Evolutionary conservation across 2,888 invertebrate species (phyloP), one percentile per base, ranked within the genome.

Genomic region (Agrilus biguttatus): DNA sequence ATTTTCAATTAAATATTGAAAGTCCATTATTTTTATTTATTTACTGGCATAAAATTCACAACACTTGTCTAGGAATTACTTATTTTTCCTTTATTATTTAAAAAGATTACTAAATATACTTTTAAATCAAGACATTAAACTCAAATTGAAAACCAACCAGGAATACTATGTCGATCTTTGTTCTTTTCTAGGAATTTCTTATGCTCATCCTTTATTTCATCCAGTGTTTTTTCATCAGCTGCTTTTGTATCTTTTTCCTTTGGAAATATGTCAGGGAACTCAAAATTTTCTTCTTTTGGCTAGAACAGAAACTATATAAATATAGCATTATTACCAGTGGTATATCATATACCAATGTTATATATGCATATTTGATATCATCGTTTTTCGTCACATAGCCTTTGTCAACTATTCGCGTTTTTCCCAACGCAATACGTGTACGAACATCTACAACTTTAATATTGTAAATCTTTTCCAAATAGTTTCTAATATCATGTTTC

Each of bases 401-500:
- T 55, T 71, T 73, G 0, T 68, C 64, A 40, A 65, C 61, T 49
- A 66, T 71, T 48, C 70, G 74, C 4, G 81, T 78, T 58, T 72
- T 73, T 47, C 91, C 91, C 58, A 78, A 53, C 35, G 71, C 71
- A 46, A 91, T 82, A 55, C 77, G 72, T 0, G 88, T 90, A 45
- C 80, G 71, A 1, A 97, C 81, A 56, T 83, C 71, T 2, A 83
- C 67, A 1, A 89, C 80, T 17, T 83, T 81, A 12, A 97, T 69
- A 46, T 87, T 78, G 60, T 98, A 98, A 52, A 98, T 95, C 69
- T 96, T 96, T 61, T 91, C 85, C 51, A 98, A 70, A 66, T 98
- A 98, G 66, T 91, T 91, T 60, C 79, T 81, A 0, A 98, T 73
- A 65, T 98, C 98, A 55, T 72, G 60, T 61, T 75, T 80, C 0